Percentiles rank a stretch among this genome's conserved stretches.
Evolutionary conservation across 2,797 vertebrate species (phyloP).

Genomic region (Hoplostethus mediterraneus): DNA sequence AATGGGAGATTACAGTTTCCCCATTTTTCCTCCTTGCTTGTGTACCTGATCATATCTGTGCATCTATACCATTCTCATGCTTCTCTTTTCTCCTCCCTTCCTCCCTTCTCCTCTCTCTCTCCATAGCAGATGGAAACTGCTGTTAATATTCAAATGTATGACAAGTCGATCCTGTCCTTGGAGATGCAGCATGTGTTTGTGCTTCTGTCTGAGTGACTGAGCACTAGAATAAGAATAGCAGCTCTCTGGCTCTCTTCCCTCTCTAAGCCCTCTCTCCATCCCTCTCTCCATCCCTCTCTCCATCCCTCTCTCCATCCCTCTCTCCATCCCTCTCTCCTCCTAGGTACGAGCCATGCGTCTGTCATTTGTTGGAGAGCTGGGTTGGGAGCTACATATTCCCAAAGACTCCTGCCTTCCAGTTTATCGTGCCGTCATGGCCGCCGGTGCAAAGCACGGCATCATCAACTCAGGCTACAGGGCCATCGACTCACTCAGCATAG

Average conservation of each 20-base stretch:
- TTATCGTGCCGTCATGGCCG: constrained; percentile 92
- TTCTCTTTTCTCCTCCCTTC: background rate
- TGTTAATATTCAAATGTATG: constrained; percentile 43
- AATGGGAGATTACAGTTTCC: constrained; percentile 32
- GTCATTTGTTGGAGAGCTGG: constrained; percentile 96
- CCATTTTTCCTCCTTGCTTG: constrained; percentile 13
- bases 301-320: constrained; percentile 34
- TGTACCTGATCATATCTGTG: constrained; percentile 30
- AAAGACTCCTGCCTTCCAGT: constrained; percentile 87
- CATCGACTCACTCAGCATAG: constrained; percentile 97
- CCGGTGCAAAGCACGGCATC: constrained; percentile 87
- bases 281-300: background rate
- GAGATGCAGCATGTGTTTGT: constrained; percentile 24
- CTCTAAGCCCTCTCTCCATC: constrained; percentile 27
- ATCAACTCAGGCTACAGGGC: constrained; percentile 94
- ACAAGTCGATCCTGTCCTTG: constrained; percentile 32
- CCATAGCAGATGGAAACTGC: background rate
- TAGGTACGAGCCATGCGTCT: constrained; percentile 95
- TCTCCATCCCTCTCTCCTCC: constrained; percentile 25
- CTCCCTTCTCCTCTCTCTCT: background rate
- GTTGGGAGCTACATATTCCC: constrained; percentile 97
- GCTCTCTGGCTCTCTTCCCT: background rate
- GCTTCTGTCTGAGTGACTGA: constrained; percentile 3
- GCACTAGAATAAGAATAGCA: background rate
- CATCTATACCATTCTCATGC: constrained; percentile 29